Percentiles rank a stretch among this genome's conserved stretches.
phyloP scores from a whole-genome alignment of 1,140 invertebrate species.

The Drosophila parvula region DNA sequence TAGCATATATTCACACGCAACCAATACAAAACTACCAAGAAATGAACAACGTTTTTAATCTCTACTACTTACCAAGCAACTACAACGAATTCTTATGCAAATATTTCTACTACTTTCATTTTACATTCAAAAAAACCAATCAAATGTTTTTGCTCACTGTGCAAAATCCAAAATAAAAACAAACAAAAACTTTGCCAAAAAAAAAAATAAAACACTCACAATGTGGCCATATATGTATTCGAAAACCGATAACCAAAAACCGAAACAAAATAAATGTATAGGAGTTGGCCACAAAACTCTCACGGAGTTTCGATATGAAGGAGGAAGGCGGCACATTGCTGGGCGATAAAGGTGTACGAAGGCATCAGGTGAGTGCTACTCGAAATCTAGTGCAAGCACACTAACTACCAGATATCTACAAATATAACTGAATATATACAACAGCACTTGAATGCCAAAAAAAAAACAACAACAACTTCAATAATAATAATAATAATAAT shows the following conservation, averaged over 20 bases:
- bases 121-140: slow-evolving; percentile 66
- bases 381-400: slow-evolving; percentile 56
- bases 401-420: slow-evolving; percentile 42
- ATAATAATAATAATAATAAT: slow-evolving; percentile 2
- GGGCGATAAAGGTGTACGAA: slow-evolving; percentile 87
- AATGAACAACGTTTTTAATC: slow-evolving; percentile 52
- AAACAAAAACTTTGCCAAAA: slow-evolving; percentile 31
- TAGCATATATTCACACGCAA: slow-evolving; percentile 33
- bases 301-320: slow-evolving; percentile 93
- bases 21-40: slow-evolving; percentile 44
- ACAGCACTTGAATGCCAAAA: slow-evolving; percentile 73
- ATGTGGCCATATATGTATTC: slow-evolving; percentile 41
- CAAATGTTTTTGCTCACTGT: slow-evolving; percentile 62
- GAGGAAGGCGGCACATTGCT: slow-evolving; percentile 90
- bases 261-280: slow-evolving; percentile 81
- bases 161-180: slow-evolving; percentile 45
- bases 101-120: slow-evolving; percentile 81
- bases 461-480: slow-evolving; percentile 39
- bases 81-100: slow-evolving; percentile 78
- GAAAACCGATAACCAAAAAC: slow-evolving; percentile 33
- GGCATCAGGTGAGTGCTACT: slow-evolving; percentile 83
- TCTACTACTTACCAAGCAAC: slow-evolving; percentile 56
- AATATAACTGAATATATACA: slow-evolving; percentile 39
- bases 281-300: slow-evolving; percentile 93
- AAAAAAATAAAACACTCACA: slow-evolving; percentile 5